Conservation (phyloP, 2,797 vertebrate species). For the Holocentrus rufus region DNA sequence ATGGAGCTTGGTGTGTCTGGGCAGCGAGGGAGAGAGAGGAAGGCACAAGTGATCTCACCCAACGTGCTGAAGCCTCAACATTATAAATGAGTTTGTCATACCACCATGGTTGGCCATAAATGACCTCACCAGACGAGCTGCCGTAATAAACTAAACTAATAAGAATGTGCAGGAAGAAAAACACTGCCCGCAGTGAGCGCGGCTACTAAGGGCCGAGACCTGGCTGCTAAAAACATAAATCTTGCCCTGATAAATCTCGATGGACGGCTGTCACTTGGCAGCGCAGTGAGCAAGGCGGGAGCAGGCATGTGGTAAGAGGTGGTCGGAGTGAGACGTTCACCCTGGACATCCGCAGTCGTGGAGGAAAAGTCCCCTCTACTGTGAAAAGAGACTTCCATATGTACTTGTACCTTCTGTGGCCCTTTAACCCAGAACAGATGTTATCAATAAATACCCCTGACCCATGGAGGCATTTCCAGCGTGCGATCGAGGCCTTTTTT, state of each 20-base stretch:
- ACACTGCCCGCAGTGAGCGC: constrained; percentile 80
- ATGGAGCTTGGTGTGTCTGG: constrained; percentile 70
- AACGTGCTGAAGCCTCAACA: constrained; percentile 82
- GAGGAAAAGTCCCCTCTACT: constrained; percentile 84
- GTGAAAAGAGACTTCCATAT: constrained; percentile 91
- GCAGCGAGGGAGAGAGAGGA: constrained; percentile 38
- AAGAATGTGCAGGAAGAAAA: constrained; percentile 87
- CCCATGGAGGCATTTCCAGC: constrained; percentile 83
- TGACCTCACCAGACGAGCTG: constrained; percentile 91
- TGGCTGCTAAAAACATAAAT: constrained; percentile 86
- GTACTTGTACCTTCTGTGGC: constrained; percentile 83
- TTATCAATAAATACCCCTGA: constrained; percentile 89
- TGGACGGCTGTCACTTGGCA: constrained; percentile 80
- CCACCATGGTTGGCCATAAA: constrained; percentile 87
- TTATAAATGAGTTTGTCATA: constrained; percentile 89
- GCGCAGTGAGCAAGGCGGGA: constrained; percentile 63
- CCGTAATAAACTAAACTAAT: constrained; percentile 90
- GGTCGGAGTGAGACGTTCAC: constrained; percentile 72
- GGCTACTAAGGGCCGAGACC: constrained; percentile 78
- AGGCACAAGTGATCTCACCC: constrained; percentile 82
- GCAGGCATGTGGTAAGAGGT: constrained; percentile 60
- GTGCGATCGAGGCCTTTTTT: constrained; percentile 75
- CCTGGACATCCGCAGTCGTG: constrained; percentile 81
- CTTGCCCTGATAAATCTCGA: constrained; percentile 85
- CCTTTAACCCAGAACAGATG: constrained; percentile 94